Conservation (phyloP, 2,888 invertebrate genomes). For the Drosophila stalkeri region DNA sequence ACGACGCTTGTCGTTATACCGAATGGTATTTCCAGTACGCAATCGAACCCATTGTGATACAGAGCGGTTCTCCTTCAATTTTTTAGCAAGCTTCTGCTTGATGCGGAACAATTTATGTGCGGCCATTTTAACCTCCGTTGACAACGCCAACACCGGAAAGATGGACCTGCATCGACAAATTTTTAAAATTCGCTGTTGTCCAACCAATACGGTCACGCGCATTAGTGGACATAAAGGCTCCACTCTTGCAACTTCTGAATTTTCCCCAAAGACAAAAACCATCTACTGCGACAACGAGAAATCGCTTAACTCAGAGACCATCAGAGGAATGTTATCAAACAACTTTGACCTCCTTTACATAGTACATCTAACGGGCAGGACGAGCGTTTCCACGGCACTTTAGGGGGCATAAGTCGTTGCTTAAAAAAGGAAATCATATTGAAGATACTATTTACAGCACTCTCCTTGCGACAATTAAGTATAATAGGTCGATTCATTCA, state of each 20-base stretch:
- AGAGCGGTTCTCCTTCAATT: slow-evolving; percentile 98
- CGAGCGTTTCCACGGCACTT: too few relatives aligned
- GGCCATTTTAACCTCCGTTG: slow-evolving; percentile 85
- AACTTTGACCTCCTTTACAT: too few relatives aligned
- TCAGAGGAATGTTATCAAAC: neutral
- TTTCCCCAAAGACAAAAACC: neutral
- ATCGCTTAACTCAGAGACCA: too few relatives aligned
- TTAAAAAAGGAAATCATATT: too few relatives aligned
- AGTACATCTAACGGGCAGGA: too few relatives aligned
- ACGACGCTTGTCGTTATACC: slow-evolving; percentile 99
- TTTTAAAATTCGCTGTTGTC: neutral
- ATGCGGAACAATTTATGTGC: slow-evolving; percentile 99
- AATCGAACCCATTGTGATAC: slow-evolving; percentile 99
- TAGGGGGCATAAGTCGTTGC: too few relatives aligned
- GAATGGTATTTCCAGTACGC: slow-evolving; percentile 99
- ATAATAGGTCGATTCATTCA: neutral
- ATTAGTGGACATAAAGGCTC: neutral
- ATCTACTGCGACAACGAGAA: neutral
- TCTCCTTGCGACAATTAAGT: too few relatives aligned
- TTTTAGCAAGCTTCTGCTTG: slow-evolving; percentile 99
- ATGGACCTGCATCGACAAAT: slow-evolving; percentile 1
- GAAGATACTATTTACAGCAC: too few relatives aligned
- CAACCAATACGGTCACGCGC: neutral
- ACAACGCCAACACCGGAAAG: slow-evolving; percentile 66
- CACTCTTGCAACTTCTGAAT: neutral